Conservation (phyloP, 1,140 invertebrate species). For the Halictus rubicundus region DNA sequence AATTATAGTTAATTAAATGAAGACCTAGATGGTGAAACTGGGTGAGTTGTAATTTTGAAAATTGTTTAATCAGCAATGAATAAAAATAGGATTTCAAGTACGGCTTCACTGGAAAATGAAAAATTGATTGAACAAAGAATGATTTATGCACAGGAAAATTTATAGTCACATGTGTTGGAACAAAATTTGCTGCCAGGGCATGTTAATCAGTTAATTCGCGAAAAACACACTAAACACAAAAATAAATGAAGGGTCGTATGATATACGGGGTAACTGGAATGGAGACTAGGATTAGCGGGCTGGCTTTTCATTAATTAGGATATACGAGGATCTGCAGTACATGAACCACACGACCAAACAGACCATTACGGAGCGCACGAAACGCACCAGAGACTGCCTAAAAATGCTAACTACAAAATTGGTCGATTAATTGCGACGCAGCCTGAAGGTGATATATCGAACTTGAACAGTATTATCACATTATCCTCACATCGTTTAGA, state of each 20-base stretch:
- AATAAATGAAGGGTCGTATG: background rate
- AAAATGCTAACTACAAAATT: background rate
- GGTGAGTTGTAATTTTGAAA: no score
- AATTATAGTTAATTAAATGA: no score
- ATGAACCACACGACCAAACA: background rate
- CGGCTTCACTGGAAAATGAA: no score
- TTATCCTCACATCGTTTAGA: background rate
- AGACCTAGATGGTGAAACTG: no score
- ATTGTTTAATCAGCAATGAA: no score
- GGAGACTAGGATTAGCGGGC: background rate
- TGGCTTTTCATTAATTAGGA: constrained; percentile 10
- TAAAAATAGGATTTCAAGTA: no score
- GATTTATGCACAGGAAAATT: background rate
- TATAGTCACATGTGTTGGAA: background rate
- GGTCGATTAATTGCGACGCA: background rate
- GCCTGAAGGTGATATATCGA: background rate
- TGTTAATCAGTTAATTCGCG: background rate
- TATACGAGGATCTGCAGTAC: background rate
- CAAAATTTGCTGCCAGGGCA: background rate
- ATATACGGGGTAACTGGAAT: background rate
- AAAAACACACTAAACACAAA: background rate
- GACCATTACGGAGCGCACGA: background rate
- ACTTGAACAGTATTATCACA: background rate
- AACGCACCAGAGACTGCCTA: background rate
- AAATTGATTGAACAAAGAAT: no score